Evolutionary conservation across 1,140 invertebrate genomes (phyloP).

Genomic region (Thaumatotibia leucotreta): DNA sequence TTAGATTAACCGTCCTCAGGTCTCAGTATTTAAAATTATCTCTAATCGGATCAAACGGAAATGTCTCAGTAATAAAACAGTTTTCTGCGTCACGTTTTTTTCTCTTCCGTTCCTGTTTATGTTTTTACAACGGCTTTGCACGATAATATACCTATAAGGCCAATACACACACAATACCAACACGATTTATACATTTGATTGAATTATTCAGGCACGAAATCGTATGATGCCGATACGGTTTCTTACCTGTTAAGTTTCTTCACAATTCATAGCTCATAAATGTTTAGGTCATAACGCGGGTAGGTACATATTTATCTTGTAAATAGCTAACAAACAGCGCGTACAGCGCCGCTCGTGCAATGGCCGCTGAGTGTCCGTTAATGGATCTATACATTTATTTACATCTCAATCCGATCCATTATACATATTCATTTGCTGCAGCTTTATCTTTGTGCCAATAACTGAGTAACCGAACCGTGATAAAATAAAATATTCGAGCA

Average conservation of each 20-base stretch:
- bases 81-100: conserved; percentile 46
- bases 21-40: conserved; percentile 46
- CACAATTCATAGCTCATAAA: not conserved
- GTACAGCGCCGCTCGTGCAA: conserved; percentile 37
- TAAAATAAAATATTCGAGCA: conserved; percentile 24
- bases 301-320: conserved; percentile 24
- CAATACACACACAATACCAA: not conserved
- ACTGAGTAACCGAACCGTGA: conserved; percentile 33
- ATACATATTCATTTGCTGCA: conserved; percentile 63
- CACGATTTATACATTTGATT: not conserved
- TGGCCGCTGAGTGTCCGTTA: conserved; percentile 52
- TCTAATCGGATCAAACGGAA: conserved; percentile 43
- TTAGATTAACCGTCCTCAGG: conserved; percentile 40
- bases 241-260: not conserved
- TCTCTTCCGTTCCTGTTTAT: conserved; percentile 44
- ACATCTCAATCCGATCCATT: conserved; percentile 62
- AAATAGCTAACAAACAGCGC: conserved; percentile 32
- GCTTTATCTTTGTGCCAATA: conserved; percentile 58
- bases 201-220: not conserved
- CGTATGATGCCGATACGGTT: not conserved
- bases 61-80: conserved; percentile 48
- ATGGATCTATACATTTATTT: conserved; percentile 66
- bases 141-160: not conserved
- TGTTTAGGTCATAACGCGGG: not conserved
- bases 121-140: conserved; percentile 35